phyloP scores from a whole-genome alignment of 2,888 invertebrate species.

The Octonoba sinensis region DNA sequence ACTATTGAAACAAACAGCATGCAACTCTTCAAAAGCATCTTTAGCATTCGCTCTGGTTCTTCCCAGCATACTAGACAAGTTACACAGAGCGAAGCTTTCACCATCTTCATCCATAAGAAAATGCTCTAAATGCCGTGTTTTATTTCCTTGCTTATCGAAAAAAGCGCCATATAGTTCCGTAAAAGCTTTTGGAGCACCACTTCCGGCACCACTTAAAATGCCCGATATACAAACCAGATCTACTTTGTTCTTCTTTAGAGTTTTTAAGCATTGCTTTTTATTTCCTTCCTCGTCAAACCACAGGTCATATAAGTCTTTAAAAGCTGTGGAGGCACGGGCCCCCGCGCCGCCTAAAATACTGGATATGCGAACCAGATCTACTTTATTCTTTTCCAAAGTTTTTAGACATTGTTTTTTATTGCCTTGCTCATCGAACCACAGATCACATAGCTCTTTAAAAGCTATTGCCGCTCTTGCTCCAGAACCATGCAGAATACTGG shows the following conservation, averaged over 20 bases:
- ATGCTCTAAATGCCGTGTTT: slow-evolving; percentile 41
- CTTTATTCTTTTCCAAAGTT: slow-evolving; percentile 19
- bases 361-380: slow-evolving; percentile 14
- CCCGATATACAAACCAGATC: slow-evolving; percentile 17
- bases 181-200: slow-evolving; percentile 28
- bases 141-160: slow-evolving; percentile 47
- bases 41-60: slow-evolving; percentile 27
- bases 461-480: slow-evolving; percentile 19
- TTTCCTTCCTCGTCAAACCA: slow-evolving; percentile 26
- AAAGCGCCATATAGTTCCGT: slow-evolving; percentile 32
- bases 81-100: slow-evolving; percentile 31
- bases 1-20: slow-evolving; percentile 38
- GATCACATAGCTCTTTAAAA: slow-evolving; percentile 26
- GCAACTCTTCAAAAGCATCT: slow-evolving; percentile 35
- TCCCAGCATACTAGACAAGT: slow-evolving; percentile 24
- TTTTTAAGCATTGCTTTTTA: slow-evolving; percentile 23
- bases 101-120: slow-evolving; percentile 17
- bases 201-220: slow-evolving; percentile 23
- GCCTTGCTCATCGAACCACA: slow-evolving; percentile 20
- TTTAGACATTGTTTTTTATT: slow-evolving; percentile 22
- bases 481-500: slow-evolving; percentile 24
- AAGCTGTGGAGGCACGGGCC: slow-evolving; percentile 23
- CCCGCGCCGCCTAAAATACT: slow-evolving; percentile 28
- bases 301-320: slow-evolving; percentile 30
- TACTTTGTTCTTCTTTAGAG: slow-evolving; percentile 19